Evolutionary conservation across 35 echinoderm and acorn worm genomes (phyloP), one percentile per base, ranked within the genome.

Genomic region (Eucidaris tribuloides): DNA sequence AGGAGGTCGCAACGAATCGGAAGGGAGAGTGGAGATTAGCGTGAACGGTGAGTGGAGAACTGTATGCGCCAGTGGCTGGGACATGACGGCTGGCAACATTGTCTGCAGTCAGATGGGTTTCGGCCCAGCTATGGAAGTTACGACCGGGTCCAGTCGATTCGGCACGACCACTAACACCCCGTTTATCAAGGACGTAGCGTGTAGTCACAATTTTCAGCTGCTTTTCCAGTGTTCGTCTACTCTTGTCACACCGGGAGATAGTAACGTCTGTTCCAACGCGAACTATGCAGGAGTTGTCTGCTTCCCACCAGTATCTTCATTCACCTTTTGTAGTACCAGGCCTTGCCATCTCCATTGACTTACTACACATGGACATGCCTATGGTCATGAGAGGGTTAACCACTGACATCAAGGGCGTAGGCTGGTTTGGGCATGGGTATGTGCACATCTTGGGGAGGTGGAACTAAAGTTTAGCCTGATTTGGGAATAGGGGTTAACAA

Each of bases 191-290:
- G 37, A 74, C 7, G 41, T 74, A 5, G 44, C 24, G 11, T 74
- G 68, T n/a, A 74, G 44, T 20, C 14, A n/a, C 37, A 74, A 74
- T n/a, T 74, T 74, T 44, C 68, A 74, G 68, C 68, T 74, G 19
- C 29, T 74, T 14, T 74, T 24, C 1, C 68, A 74, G 68, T 74
- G 68, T 36, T 33, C 68, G 40, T 38, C 68, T 17, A 22, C 24
- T 42, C 2, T 17, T 13, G 35, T 74, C 29, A 7, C 68, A 9
- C 35, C 15, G 1, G 35, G 68, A n/a, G 68, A 74, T 36, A 33
- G 35, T 24, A 22, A 38, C 9, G n/a, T n/a, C n/a, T 74, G 68
- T 22, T 24, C 68, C 14, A 38, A 36, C 68, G 34, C 29, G 6
- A 38, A 44, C 44, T 33, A 74, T 22, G 68, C 37, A 0, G 68